phyloP scores from a whole-genome alignment of 2,888 invertebrate genomes.

The Salpingus planirostris region DNA sequence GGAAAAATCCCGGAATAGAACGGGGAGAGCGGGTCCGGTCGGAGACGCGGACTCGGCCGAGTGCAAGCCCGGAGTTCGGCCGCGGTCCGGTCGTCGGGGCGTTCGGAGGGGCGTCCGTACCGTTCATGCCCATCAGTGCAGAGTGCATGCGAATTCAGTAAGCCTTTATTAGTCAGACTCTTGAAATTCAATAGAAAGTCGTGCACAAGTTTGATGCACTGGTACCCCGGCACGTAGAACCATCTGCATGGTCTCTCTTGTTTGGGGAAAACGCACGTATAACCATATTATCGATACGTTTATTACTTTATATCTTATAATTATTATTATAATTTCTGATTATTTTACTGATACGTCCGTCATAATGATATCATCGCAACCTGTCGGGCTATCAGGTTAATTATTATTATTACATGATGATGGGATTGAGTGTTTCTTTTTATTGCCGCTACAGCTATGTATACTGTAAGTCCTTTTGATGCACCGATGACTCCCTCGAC shows the following conservation, averaged over 20 bases:
- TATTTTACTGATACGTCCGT: slow-evolving; percentile 1
- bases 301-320: slow-evolving; percentile 2
- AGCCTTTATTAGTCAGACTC: slow-evolving; percentile 17
- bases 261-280: slow-evolving; percentile 32
- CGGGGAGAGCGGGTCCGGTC: no score
- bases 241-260: slow-evolving; percentile 35
- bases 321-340: slow-evolving; percentile 5
- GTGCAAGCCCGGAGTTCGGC: slow-evolving; percentile 12
- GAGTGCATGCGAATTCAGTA: slow-evolving; percentile 19
- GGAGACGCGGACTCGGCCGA: no score
- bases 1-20: no score
- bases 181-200: slow-evolving; percentile 24
- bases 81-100: slow-evolving; percentile 15
- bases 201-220: slow-evolving; percentile 35
- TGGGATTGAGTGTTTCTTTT: background rate
- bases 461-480: slow-evolving; percentile 9
- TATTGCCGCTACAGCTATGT: background rate
- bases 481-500: slow-evolving; percentile 15
- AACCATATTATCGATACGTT: slow-evolving; percentile 2
- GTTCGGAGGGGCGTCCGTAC: slow-evolving; percentile 16
- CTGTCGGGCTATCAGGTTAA: no score
- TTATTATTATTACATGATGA: no score
- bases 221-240: slow-evolving; percentile 34
- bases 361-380: background rate
- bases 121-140: slow-evolving; percentile 11